Percentiles rank a stretch among this genome's conserved stretches.
Conservation (phyloP, 2,888 invertebrate species). For the Thecophora atra region DNA sequence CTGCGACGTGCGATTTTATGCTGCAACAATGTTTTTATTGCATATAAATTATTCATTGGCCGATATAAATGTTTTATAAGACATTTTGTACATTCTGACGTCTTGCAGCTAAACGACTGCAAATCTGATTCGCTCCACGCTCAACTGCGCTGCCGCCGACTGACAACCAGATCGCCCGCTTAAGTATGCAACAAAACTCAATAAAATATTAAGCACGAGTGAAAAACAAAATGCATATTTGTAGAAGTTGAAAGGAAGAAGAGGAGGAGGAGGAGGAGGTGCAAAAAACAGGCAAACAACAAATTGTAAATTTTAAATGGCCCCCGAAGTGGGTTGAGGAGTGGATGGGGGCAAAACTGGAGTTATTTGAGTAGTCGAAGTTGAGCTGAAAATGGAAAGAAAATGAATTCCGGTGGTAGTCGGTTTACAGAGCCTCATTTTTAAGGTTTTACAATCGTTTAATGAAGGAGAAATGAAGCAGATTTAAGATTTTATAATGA, state of each 20-base stretch:
- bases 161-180: background rate
- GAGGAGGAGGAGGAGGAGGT: constrained; percentile 3
- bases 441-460: too few species aligned
- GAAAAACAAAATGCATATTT: constrained; percentile 50
- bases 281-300: background rate
- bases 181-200: constrained; percentile 32
- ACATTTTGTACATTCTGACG: constrained; percentile 40
- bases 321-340: background rate
- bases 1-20: background rate
- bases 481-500: too few species aligned
- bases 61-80: constrained; percentile 56
- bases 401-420: too few species aligned
- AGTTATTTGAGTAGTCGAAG: background rate
- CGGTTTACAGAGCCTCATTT: too few species aligned
- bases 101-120: background rate
- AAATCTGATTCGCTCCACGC: too few species aligned
- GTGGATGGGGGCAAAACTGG: too few species aligned
- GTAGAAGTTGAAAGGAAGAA: constrained; percentile 34
- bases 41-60: constrained; percentile 58
- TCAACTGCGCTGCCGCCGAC: background rate
- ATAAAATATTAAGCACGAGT: constrained; percentile 49
- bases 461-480: too few species aligned
- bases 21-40: constrained; percentile 46
- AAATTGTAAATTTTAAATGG: constrained; percentile 7
- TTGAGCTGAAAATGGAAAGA: background rate